Evolutionary conservation across 2,113 vertebrate genomes (phyloP).

Genomic region (Pseudonaja textilis): DNA sequence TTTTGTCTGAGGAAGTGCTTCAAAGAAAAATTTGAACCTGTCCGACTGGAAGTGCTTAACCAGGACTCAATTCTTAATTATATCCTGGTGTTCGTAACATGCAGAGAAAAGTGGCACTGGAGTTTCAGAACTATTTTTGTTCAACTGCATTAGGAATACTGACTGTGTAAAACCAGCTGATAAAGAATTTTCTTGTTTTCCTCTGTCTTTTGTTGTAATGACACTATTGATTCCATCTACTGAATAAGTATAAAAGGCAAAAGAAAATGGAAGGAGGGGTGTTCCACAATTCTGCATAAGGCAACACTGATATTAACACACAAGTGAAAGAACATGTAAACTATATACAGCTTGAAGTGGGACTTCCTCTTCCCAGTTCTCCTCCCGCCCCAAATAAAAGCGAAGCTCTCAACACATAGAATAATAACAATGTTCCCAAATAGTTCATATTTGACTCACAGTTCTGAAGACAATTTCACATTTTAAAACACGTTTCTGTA

Average conservation of each 20-base stretch:
- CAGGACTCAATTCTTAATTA: conserved; percentile 33
- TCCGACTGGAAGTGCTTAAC: conserved; percentile 55
- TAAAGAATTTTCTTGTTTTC: not conserved
- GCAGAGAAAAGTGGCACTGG: not conserved
- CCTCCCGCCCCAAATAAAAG: conserved; percentile 38
- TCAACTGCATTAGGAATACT: not conserved
- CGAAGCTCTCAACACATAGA: conserved; percentile 5
- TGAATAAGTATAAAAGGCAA: conserved; percentile 34
- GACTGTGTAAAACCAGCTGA: conserved; percentile 45
- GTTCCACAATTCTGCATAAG: conserved; percentile 63
- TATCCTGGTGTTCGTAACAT: not conserved
- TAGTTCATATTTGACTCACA: not conserved
- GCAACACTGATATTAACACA: conserved; percentile 72
- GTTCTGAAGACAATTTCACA: conserved; percentile 48
- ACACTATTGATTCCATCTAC: conserved; percentile 47
- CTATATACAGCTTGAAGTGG: conserved; percentile 77
- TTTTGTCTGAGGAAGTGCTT: conserved; percentile 54
- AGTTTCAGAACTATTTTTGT: not conserved
- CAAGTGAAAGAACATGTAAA: conserved; percentile 58
- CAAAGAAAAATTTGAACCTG: not conserved
- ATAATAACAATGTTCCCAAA: conserved; percentile 38
- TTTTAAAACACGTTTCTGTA: conserved; percentile 41
- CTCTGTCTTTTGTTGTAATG: not conserved
- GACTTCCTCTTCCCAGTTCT: conserved; percentile 35
- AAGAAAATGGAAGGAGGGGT: conserved; percentile 54